Percentiles rank a stretch among this genome's conserved stretches.
Evolutionary conservation across 2,797 vertebrate genomes (phyloP).

Genomic region (Pyrocephalus nanus): DNA sequence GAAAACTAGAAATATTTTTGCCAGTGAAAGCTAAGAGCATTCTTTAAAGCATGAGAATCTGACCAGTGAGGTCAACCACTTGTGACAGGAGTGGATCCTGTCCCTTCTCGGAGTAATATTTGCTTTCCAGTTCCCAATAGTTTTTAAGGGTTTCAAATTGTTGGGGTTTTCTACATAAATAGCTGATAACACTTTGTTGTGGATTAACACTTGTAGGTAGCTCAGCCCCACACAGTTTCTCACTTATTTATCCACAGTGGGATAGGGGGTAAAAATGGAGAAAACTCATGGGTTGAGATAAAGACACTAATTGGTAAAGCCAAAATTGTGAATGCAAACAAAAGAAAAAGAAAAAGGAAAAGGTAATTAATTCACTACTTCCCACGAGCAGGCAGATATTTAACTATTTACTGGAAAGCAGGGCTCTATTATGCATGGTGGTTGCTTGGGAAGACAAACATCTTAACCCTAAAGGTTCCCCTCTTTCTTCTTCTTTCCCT

Average conservation of each 20-base stretch:
- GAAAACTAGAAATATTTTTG: neutral
- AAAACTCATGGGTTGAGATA: neutral
- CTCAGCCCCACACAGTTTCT: neutral
- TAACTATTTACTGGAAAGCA: neutral
- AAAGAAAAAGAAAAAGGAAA: neutral
- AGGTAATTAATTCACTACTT: neutral
- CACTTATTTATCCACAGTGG: neutral
- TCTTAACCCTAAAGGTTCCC: neutral
- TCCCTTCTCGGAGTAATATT: neutral
- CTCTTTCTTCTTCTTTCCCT: neutral
- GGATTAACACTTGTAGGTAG: neutral
- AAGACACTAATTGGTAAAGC: neutral
- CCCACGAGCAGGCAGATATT: neutral
- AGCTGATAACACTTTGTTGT: neutral
- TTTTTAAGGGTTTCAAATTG: neutral
- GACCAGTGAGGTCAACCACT: neutral
- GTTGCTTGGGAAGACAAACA: neutral
- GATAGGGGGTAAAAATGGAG: neutral
- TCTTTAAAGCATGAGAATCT: neutral
- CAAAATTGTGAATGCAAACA: neutral
- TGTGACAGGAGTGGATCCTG: neutral
- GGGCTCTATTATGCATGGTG: fast-evolving
- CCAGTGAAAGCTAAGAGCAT: neutral
- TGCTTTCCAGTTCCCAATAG: neutral
- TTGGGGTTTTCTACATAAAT: neutral